Conservation (phyloP, 1,140 invertebrate genomes). For the Leptopilina boulardi region DNA sequence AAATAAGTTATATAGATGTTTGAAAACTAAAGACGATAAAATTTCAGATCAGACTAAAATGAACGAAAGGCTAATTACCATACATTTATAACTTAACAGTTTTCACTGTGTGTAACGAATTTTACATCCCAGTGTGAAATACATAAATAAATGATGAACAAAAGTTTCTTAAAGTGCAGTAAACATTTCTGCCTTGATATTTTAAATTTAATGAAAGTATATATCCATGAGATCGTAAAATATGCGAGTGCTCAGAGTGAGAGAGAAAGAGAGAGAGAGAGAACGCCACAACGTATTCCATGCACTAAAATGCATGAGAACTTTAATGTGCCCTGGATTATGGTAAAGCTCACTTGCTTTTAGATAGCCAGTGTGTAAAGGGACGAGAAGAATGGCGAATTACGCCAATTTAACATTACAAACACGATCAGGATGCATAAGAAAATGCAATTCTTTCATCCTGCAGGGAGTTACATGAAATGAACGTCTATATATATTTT, state of each 20-base stretch:
- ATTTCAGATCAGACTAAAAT: no score
- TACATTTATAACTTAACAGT: no score
- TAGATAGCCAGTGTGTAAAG: slow-evolving; percentile 20
- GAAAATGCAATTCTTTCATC: not conserved
- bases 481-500: not conserved
- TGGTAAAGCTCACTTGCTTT: slow-evolving; percentile 31
- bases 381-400: slow-evolving; percentile 1
- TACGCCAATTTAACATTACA: slow-evolving; percentile 18
- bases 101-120: no score
- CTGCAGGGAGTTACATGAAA: not conserved
- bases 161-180: not conserved
- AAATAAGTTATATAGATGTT: no score
- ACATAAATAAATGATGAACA: not conserved
- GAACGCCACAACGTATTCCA: not conserved
- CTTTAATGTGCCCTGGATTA: slow-evolving; percentile 30
- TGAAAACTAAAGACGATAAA: no score
- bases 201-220: slow-evolving; percentile 4
- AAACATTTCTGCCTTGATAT: not conserved
- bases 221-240: slow-evolving; percentile 1
- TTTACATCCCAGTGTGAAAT: not conserved
- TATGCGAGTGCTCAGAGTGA: not conserved
- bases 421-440: slow-evolving; percentile 28
- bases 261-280: no score
- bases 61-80: no score
- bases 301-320: slow-evolving; percentile 24